phyloP scores from a whole-genome alignment of 2,888 invertebrate genomes.

The Laothoe populi region DNA sequence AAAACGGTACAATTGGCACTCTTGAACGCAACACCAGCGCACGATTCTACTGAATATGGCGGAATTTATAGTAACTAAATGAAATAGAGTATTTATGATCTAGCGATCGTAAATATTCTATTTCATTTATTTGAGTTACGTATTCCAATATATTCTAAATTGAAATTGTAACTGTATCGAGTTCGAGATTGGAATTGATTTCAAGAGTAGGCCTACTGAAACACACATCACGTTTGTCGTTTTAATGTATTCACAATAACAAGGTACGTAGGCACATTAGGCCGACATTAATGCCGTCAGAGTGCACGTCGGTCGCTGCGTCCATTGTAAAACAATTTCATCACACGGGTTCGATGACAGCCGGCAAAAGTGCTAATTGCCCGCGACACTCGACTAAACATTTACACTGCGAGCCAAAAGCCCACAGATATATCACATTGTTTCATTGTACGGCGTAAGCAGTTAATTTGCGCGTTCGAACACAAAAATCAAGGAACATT shows the following conservation, averaged over 20 bases:
- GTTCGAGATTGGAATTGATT: too few species aligned
- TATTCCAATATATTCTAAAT: too few species aligned
- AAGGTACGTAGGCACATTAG: slow-evolving; percentile 22
- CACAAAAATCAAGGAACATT: slow-evolving; percentile 14
- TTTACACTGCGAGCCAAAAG: slow-evolving; percentile 53
- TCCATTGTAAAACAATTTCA: slow-evolving; percentile 42
- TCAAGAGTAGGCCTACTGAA: too few species aligned
- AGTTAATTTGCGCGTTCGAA: background rate
- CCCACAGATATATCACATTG: slow-evolving; percentile 30
- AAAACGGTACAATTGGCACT: too few species aligned
- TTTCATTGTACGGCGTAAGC: slow-evolving; percentile 18
- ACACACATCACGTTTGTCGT: slow-evolving; percentile 2
- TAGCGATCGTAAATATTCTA: too few species aligned
- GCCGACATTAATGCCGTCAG: slow-evolving; percentile 28
- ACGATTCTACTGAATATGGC: too few species aligned
- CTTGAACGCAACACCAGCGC: too few species aligned
- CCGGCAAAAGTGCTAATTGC: slow-evolving; percentile 74
- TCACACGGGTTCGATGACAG: slow-evolving; percentile 63
- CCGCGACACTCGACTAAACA: slow-evolving; percentile 54
- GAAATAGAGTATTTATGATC: too few species aligned
- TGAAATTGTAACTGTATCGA: too few species aligned
- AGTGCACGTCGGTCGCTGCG: slow-evolving; percentile 30
- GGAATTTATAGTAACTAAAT: too few species aligned
- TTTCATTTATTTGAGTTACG: too few species aligned
- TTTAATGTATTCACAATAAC: slow-evolving; percentile 24